These are phyloP conservation scores for Drosophila murphyi DNA, from an alignment of 1,140 invertebrate genomes.

Conservation along the genomic window DNA sequence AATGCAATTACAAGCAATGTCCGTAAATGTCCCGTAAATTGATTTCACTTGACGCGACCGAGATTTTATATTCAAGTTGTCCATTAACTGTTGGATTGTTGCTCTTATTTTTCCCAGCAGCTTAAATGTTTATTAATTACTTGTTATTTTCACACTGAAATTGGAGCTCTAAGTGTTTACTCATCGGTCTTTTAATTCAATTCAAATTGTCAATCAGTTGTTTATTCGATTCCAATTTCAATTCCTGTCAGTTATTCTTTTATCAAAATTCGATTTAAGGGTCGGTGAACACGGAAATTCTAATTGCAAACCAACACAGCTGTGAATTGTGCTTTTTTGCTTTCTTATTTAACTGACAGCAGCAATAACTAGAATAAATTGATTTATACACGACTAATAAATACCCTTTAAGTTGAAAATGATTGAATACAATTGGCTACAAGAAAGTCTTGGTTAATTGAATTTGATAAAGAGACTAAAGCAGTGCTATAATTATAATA, in stretches of 20 bases:
- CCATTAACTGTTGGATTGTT: neutral
- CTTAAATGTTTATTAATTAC: conserved; percentile 9
- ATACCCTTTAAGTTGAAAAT: neutral
- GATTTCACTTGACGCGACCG: conserved; percentile 7
- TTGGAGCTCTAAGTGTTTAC: neutral
- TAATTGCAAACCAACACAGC: neutral
- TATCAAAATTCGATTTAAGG: neutral
- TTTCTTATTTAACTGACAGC: neutral
- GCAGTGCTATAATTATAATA: too few species aligned
- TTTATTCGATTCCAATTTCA: neutral
- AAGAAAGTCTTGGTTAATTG: too few species aligned
- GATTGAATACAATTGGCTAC: too few species aligned
- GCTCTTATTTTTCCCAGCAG: neutral
- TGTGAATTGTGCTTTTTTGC: neutral
- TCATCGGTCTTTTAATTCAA: conserved; percentile 25
- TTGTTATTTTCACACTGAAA: neutral
- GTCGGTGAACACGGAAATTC: neutral
- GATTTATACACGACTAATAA: neutral
- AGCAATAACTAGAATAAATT: neutral
- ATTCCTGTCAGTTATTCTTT: neutral
- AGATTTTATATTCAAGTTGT: neutral
- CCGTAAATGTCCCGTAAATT: conserved; percentile 19
- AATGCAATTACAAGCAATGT: conserved; percentile 44
- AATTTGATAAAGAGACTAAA: too few species aligned
- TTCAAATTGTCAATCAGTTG: conserved; percentile 5